A percentile compares a stretch with the other conserved stretches of the same genome.
Conservation (phyloP, 2,888 invertebrate genomes). For the Lycophotia porphyrea region DNA sequence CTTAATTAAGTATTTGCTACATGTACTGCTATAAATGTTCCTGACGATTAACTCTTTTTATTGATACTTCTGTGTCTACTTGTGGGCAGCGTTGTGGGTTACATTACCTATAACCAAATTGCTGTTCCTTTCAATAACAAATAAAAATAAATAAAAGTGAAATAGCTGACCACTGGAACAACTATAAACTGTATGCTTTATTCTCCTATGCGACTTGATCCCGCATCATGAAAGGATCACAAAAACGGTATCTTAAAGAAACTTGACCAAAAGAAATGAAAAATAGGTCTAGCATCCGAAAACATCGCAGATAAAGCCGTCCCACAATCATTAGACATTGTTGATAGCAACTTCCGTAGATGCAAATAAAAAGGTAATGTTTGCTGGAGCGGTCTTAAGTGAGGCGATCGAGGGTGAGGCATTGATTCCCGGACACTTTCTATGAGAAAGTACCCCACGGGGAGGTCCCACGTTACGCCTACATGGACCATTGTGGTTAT, state of each 20-base stretch:
- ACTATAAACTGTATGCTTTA: neutral
- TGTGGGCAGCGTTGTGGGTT: too few species aligned
- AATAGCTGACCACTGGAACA: neutral
- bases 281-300: constrained; percentile 14
- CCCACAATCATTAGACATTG: constrained; percentile 47
- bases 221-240: neutral
- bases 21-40: too few species aligned
- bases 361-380: constrained; percentile 61
- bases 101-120: too few species aligned
- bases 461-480: constrained; percentile 77
- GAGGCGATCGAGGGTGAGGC: constrained; percentile 69
- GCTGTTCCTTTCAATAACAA: too few species aligned
- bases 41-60: too few species aligned
- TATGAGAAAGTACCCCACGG: constrained; percentile 76
- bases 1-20: too few species aligned
- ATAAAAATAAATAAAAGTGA: too few species aligned
- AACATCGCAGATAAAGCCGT: constrained; percentile 33
- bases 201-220: neutral
- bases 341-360: constrained; percentile 62
- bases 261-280: constrained; percentile 1
- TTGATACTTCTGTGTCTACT: too few species aligned
- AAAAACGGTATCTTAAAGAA: constrained; percentile 4
- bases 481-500: constrained; percentile 42
- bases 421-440: constrained; percentile 62
- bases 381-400: constrained; percentile 61